Conservation (phyloP, 2,113 vertebrate genomes). For the Pithys albifrons region DNA sequence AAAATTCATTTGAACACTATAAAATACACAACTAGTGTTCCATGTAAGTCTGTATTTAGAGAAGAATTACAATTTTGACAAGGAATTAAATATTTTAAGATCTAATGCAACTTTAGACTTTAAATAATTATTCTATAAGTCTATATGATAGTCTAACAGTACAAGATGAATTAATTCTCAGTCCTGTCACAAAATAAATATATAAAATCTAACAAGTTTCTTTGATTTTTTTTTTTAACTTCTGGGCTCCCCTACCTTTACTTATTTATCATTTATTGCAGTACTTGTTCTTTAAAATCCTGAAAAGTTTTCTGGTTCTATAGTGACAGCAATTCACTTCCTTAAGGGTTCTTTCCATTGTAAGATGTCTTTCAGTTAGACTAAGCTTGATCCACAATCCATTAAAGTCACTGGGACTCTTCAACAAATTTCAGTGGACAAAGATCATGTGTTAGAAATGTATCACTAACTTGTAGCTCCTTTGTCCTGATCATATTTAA, state of each 20-base stretch:
- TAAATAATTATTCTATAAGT: constrained; percentile 3
- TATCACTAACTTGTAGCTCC: background rate
- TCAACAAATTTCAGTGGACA: background rate
- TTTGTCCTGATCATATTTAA: background rate
- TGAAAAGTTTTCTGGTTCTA: background rate
- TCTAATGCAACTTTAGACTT: background rate
- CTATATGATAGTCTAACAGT: background rate
- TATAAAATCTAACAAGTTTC: background rate
- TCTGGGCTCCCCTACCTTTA: background rate
- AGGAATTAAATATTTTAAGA: constrained; percentile 10
- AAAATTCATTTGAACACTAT: constrained; percentile 69
- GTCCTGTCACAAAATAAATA: background rate
- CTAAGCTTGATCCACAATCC: background rate
- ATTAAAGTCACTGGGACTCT: background rate
- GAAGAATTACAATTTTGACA: constrained; percentile 35
- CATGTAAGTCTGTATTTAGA: constrained; percentile 60
- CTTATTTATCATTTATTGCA: background rate
- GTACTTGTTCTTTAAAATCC: background rate
- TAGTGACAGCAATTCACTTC: background rate
- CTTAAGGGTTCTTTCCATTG: background rate
- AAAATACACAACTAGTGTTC: constrained; percentile 45
- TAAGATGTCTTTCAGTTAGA: background rate
- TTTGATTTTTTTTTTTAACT: background rate
- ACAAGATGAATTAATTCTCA: background rate
- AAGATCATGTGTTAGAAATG: background rate